Percentiles rank a stretch among this genome's conserved stretches.
These are phyloP conservation scores for Heloderma charlesbogerti DNA, from an alignment of 2,113 vertebrate species.

Conservation along the genomic window DNA sequence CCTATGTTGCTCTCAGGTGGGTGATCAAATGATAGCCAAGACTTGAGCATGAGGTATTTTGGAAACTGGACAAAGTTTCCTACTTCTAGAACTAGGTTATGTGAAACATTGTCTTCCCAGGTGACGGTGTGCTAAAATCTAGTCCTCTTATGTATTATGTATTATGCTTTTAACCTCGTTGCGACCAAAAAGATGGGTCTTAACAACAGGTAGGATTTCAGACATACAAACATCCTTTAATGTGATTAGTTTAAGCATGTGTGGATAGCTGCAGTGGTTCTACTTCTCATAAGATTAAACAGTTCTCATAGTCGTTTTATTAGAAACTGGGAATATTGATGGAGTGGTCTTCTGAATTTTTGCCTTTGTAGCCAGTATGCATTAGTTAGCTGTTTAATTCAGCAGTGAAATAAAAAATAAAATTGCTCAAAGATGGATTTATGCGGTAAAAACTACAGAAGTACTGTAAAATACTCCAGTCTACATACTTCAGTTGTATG, in stretches of 20 bases:
- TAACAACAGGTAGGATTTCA: constrained; percentile 33
- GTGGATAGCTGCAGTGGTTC: background rate
- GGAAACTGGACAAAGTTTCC: constrained; percentile 34
- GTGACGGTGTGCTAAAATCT: constrained; percentile 18
- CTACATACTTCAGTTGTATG: background rate
- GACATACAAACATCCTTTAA: constrained; percentile 22
- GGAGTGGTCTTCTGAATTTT: background rate
- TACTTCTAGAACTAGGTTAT: constrained; percentile 31
- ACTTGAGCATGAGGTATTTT: constrained; percentile 23
- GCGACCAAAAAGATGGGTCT: background rate
- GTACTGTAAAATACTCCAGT: background rate
- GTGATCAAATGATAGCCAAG: constrained; percentile 21
- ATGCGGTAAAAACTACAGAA: background rate
- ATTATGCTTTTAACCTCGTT: constrained; percentile 17
- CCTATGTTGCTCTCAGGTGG: constrained; percentile 96
- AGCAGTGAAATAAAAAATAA: background rate
- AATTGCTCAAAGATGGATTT: background rate
- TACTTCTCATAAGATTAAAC: background rate
- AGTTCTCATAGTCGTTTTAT: background rate
- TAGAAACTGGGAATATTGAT: background rate
- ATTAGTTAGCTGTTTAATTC: background rate
- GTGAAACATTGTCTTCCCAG: constrained; percentile 19
- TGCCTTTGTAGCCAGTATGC: background rate
- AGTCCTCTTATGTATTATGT: constrained; percentile 35
- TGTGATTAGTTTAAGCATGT: constrained; percentile 25